Percentiles rank a stretch among this genome's conserved stretches.
phyloP scores from a whole-genome alignment of 2,113 vertebrate species.

The Pelobates fuscus region DNA sequence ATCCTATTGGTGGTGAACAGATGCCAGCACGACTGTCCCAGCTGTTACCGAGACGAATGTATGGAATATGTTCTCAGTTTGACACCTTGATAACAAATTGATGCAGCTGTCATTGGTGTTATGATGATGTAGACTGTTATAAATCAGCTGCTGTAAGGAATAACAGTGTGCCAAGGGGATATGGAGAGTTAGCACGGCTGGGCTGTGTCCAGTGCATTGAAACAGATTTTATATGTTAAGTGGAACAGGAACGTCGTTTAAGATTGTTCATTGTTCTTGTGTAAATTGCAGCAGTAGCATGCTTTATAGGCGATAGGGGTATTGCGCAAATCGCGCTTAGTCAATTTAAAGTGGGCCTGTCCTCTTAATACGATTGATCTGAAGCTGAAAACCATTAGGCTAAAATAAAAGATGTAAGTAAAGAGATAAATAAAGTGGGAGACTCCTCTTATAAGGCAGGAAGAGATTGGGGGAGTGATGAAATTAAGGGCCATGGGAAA shows the following conservation, averaged over 20 bases:
- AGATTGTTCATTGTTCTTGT: neutral
- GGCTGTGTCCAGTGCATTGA: neutral
- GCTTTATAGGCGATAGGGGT: too few species aligned
- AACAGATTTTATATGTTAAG: conserved; percentile 10
- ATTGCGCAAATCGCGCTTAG: too few species aligned
- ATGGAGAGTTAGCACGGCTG: neutral
- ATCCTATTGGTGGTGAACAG: conserved; percentile 11
- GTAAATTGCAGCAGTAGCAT: neutral
- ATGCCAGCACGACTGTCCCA: conserved; percentile 29
- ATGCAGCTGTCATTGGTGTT: conserved; percentile 34
- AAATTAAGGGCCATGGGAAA: too few species aligned
- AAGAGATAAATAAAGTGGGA: too few species aligned
- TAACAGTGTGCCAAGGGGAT: conserved; percentile 8
- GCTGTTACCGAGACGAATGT: conserved; percentile 30
- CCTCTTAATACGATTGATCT: neutral
- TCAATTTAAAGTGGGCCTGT: neutral
- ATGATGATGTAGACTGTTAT: conserved; percentile 19
- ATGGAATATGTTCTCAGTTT: conserved; percentile 41
- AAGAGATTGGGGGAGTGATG: too few species aligned
- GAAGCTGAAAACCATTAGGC: too few species aligned
- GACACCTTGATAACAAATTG: conserved; percentile 47
- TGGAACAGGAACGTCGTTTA: conserved; percentile 8
- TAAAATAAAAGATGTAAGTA: too few species aligned
- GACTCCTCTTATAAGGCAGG: too few species aligned
- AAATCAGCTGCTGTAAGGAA: conserved; percentile 23